Percentiles rank a stretch among this genome's conserved stretches.
These are phyloP conservation scores for Plusia festucae DNA, from an alignment of 2,888 invertebrate species.

Conservation along the genomic window DNA sequence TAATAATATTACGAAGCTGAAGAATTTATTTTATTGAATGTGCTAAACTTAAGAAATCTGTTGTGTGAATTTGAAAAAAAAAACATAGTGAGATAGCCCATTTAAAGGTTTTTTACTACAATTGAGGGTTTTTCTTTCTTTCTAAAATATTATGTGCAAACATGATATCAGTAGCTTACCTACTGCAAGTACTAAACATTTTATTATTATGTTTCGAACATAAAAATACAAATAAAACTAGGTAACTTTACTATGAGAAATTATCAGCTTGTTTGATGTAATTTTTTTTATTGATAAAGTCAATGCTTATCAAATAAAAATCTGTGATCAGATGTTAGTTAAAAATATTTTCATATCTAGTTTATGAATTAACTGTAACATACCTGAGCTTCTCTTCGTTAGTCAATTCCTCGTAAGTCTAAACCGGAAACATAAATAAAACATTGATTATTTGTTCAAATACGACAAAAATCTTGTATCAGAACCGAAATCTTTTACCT, in stretches of 20 bases:
- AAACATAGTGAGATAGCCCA: too few relatives aligned
- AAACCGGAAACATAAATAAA: conserved; percentile 67
- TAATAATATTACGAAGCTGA: too few relatives aligned
- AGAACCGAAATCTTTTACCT: conserved; percentile 68
- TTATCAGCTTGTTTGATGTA: conserved; percentile 9
- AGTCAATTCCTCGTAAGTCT: conserved; percentile 93
- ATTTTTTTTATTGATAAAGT: background rate
- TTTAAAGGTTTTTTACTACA: too few relatives aligned
- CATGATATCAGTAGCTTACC: background rate
- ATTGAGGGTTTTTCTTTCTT: too few relatives aligned
- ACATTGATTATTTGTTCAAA: conserved; percentile 37
- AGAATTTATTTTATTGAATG: too few relatives aligned
- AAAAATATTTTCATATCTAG: conserved; percentile 8
- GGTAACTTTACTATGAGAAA: background rate
- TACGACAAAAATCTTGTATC: conserved; percentile 31
- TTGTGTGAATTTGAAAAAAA: too few relatives aligned
- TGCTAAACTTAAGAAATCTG: too few relatives aligned
- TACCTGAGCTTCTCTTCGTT: conserved; percentile 94
- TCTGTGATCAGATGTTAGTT: conserved; percentile 9
- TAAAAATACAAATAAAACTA: background rate
- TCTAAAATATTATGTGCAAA: too few relatives aligned
- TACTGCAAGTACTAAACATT: too few relatives aligned
- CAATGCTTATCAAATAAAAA: conserved; percentile 40
- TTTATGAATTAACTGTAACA: conserved; percentile 41
- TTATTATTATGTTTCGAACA: too few relatives aligned